phyloP scores from a whole-genome alignment of 1,140 invertebrate genomes.

The Drosophila subpulchrella region DNA sequence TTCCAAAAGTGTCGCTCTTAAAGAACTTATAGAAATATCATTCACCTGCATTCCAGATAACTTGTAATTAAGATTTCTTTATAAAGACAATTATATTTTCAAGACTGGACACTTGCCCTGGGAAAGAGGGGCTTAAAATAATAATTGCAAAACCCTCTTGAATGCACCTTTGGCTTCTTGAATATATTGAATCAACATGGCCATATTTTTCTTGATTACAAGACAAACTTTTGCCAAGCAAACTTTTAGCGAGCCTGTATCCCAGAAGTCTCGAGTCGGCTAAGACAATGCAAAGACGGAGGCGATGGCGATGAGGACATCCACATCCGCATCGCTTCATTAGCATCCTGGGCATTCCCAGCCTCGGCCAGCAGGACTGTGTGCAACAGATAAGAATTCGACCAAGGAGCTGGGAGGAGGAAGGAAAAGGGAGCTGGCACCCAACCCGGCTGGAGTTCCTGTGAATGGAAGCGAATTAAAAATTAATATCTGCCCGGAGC shows the following conservation, averaged over 20 bases:
- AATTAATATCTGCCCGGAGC: slow-evolving; percentile 77
- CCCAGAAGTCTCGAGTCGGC: slow-evolving; percentile 17
- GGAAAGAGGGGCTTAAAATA: no score
- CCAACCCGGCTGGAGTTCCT: slow-evolving; percentile 5
- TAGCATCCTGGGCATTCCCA: slow-evolving; percentile 39
- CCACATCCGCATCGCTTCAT: slow-evolving; percentile 57
- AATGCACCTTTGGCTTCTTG: slow-evolving; percentile 6
- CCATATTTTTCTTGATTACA: slow-evolving; percentile 21
- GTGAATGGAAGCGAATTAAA: slow-evolving; percentile 74
- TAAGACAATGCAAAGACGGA: slow-evolving; percentile 47
- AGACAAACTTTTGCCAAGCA: slow-evolving; percentile 33
- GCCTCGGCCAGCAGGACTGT: slow-evolving; percentile 52
- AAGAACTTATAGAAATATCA: no score
- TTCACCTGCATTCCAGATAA: no score
- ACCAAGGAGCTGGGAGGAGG: neutral
- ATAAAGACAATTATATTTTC: no score
- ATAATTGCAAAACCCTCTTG: no score
- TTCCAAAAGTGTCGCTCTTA: no score
- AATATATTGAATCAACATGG: slow-evolving; percentile 22
- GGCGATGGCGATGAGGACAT: slow-evolving; percentile 35
- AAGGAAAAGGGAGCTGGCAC: neutral
- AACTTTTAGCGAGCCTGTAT: slow-evolving; percentile 29
- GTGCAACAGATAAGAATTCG: slow-evolving; percentile 74
- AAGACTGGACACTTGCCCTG: no score
- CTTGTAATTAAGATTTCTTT: no score